A percentile compares a stretch with the other conserved stretches of the same genome.
These are phyloP conservation scores for Syngnathus floridae DNA, from an alignment of 2,113 vertebrate species.

Conservation along the genomic window DNA sequence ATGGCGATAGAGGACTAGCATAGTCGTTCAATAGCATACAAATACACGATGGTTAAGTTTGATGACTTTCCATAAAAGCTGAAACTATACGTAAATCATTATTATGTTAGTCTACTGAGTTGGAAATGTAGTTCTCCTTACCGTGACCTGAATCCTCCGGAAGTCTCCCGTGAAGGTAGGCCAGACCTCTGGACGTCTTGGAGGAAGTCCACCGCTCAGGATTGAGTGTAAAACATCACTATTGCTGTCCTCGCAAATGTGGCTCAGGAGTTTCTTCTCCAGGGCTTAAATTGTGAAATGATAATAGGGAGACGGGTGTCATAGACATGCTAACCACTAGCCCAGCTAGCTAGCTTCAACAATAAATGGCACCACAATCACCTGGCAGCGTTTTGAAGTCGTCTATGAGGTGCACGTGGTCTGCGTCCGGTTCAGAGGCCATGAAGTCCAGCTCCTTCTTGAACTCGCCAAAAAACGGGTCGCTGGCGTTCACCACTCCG, in stretches of 20 bases:
- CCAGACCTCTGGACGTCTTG: constrained; percentile 25
- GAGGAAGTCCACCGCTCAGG: constrained; percentile 35
- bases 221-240: constrained; percentile 48
- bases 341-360: neutral
- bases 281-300: constrained; percentile 54
- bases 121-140: constrained; percentile 27
- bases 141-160: constrained; percentile 36
- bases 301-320: neutral
- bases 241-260: constrained; percentile 70
- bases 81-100: neutral
- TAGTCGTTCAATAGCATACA: too few species aligned
- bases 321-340: neutral
- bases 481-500: constrained; percentile 74
- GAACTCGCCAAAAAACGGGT: constrained; percentile 70
- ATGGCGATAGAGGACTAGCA: too few species aligned
- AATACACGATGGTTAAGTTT: neutral
- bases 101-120: neutral
- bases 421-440: constrained; percentile 72
- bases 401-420: constrained; percentile 74
- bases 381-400: constrained; percentile 77
- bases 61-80: neutral
- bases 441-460: constrained; percentile 75
- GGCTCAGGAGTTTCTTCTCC: constrained; percentile 72
- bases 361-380: constrained; percentile 43
- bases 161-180: constrained; percentile 40